Evolutionary conservation across 2,888 invertebrate species (phyloP).

Genomic region (Mimas tiliae): DNA sequence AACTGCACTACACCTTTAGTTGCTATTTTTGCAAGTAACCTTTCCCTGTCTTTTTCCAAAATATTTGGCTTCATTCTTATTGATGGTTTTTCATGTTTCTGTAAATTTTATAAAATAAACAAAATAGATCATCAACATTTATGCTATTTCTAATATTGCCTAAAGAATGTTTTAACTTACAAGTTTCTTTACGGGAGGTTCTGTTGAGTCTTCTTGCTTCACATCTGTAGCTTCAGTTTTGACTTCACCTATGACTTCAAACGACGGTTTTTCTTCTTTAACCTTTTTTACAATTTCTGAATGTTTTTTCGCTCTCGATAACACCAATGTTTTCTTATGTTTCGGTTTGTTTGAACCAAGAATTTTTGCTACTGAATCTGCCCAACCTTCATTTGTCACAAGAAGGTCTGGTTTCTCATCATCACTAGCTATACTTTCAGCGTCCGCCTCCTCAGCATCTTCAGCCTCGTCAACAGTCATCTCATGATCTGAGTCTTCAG

Average conservation of each 20-base stretch:
- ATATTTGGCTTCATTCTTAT: slow-evolving; percentile 91
- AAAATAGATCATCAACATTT: slow-evolving; percentile 21
- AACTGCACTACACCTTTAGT: slow-evolving; percentile 97
- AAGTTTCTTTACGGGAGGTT: slow-evolving; percentile 68
- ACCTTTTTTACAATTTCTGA: slow-evolving; percentile 78
- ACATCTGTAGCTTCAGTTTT: slow-evolving; percentile 72
- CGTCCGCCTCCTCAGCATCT: slow-evolving; percentile 43
- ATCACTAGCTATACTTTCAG: slow-evolving; percentile 45
- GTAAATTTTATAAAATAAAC: slow-evolving; percentile 45
- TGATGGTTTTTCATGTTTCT: slow-evolving; percentile 86
- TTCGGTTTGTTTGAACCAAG: slow-evolving; percentile 90
- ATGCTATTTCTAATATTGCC: background rate
- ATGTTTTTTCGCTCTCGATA: slow-evolving; percentile 92
- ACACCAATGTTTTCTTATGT: slow-evolving; percentile 89
- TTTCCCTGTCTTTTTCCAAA: slow-evolving; percentile 91
- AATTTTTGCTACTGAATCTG: slow-evolving; percentile 92
- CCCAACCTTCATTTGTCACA: slow-evolving; percentile 90
- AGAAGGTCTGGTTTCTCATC: slow-evolving; percentile 47
- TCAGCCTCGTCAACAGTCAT: slow-evolving; percentile 43
- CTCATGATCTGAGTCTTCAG: slow-evolving; percentile 58
- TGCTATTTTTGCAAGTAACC: slow-evolving; percentile 91
- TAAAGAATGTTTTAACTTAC: slow-evolving; percentile 45
- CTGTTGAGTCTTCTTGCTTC: slow-evolving; percentile 57
- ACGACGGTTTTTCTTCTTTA: slow-evolving; percentile 80
- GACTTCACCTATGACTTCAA: slow-evolving; percentile 88